Evolutionary conservation across 2,113 vertebrate species (phyloP), one percentile per base, ranked within the genome.

Genomic region (Toxotes jaculatrix): DNA sequence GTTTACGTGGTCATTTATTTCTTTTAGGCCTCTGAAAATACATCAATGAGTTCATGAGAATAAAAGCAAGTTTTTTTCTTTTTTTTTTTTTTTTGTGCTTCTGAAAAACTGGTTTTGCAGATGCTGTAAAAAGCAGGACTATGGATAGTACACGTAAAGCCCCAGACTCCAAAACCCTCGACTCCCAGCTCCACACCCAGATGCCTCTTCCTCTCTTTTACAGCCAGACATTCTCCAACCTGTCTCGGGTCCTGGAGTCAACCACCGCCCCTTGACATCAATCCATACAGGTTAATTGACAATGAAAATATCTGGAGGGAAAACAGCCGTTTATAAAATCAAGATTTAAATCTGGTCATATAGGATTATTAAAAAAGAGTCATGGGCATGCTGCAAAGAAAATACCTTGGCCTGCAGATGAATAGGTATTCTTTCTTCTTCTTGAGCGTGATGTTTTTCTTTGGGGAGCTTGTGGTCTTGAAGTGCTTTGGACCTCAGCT

Each of bases 281-380:
- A 83, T 89, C 85, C 87, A 86, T 71, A 63, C 1, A 74, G 85
- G 88, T 92, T 92, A 88, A 93, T 91, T 91, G 82, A 83, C 77
- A 87, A 87, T 91, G 82, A 91, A 93, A 92, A 92, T 90, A 89
- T 80, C 91, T 92, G 78, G 56, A 64, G 74, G 88, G 79, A 80
- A 49, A 42, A 87, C 71, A 19, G 56, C 51, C 60, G 11, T 83
- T 86, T 79, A 76, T 57, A 62, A 87, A 70, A 42, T 75, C 69
- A 68, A 82, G 71, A 85, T 91, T 87, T 85, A 89, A 87, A 85
- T 65, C 74, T 51, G 61, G 23, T 68, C 55, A 63, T 88, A 83
- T 88, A 83, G 80, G 83, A 90, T 92, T 89, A 80, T 90, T 82
- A 1, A 62, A 68, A 87, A 83, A 84, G 38, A 81, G 64, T 32